Evolutionary conservation across 1,140 invertebrate species (phyloP), one percentile per base, ranked within the genome.

Genomic region (Danaus plexippus): DNA sequence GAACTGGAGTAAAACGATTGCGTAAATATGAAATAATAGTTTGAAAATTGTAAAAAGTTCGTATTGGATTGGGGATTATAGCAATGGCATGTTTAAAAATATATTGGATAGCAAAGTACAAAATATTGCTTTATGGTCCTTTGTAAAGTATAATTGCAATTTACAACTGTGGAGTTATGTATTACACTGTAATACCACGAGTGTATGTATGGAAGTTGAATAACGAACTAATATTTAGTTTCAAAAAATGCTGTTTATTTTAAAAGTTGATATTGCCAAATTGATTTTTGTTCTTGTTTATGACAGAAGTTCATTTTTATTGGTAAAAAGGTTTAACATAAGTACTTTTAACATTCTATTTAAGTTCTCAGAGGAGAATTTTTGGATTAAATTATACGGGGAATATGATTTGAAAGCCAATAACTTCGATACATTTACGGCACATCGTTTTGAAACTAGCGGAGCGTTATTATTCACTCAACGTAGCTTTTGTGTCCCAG

Each of bases 391-490:
- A 32, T 32, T 32, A 41, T 22, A 51, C 46, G 49, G 22, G 44
- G 57, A 51, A 32, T 32, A 32, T 51, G 59, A 44, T 51, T 64
- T 61, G 52, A 49, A 55, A 65, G 62, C 52, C 62, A 69, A 69
- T 71, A 66, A 64, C 63, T 66, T 40, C 56, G 54, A 59, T 66
- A 61, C 55, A 60, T 66, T 69, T 69, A 58, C 57, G 52, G 52
- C 62, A 55, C 64, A 64, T 69, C 60, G 63, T 67, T 58, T 65
- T 49, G 47, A 49, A 60, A 60, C 59, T 59, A 67, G 60, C 52
- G 52, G 48, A 61, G 63, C 59, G 60, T 71, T 64, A 69, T 68
- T 71, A 71, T 71, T 68, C 66, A 66, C 61, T 62, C 55, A 62
- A 51, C 62, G 63, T 67, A 58, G 56, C 65, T 67, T 70, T 65